These are phyloP conservation scores for Amazona vittata DNA, from an alignment of 2,113 vertebrate species.

Conservation along the genomic window DNA sequence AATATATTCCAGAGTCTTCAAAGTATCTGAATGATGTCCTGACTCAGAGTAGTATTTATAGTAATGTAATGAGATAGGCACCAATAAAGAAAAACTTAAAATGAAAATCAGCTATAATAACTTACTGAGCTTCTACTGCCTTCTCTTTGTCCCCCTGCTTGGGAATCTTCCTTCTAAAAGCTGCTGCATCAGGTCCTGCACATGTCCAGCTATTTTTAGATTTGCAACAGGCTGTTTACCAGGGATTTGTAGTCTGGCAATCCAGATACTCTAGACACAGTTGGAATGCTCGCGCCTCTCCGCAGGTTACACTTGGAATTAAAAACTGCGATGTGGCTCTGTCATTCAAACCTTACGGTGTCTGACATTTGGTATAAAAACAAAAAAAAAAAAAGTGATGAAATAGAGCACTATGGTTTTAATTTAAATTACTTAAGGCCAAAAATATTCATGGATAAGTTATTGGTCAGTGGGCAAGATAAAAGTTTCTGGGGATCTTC, in stretches of 20 bases:
- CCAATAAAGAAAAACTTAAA: neutral
- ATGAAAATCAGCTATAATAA: neutral
- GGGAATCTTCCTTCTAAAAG: constrained; percentile 39
- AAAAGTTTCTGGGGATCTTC: neutral
- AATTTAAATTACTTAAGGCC: constrained; percentile 34
- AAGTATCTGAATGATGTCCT: neutral
- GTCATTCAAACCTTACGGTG: constrained; percentile 58
- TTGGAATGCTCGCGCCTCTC: constrained; percentile 50
- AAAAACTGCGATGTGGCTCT: constrained; percentile 55
- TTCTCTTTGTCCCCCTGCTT: neutral
- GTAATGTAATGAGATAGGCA: neutral
- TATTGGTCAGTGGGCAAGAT: neutral
- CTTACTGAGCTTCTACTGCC: neutral
- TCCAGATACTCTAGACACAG: constrained; percentile 68
- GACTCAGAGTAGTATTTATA: neutral
- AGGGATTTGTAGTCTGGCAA: constrained; percentile 66
- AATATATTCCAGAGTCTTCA: neutral
- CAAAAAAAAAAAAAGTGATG: constrained; percentile 7
- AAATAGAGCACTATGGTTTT: constrained; percentile 33
- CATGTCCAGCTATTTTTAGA: constrained; percentile 67
- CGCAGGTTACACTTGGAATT: constrained; percentile 61
- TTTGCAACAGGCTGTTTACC: constrained; percentile 63
- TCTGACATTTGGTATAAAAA: constrained; percentile 25
- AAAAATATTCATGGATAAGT: constrained; percentile 19
- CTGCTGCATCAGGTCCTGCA: constrained; percentile 59